Conservation (phyloP, 2,888 invertebrate genomes). For the Galeopsomyia nigrocyanea region DNA sequence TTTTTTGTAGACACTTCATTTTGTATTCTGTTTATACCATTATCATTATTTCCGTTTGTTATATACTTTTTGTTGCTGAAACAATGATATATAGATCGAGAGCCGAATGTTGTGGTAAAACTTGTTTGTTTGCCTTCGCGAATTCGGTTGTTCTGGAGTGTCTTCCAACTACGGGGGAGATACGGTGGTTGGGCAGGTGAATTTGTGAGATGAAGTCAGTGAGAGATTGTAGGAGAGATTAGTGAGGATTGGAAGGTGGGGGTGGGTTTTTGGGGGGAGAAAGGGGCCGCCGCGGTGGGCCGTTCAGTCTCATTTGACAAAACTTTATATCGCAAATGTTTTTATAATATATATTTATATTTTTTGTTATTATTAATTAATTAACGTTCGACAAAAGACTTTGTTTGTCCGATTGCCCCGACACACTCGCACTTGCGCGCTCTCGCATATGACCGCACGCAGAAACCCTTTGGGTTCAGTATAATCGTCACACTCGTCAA, state of each 20-base stretch:
- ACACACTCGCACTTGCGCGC: conserved; percentile 53
- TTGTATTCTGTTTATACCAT: conserved; percentile 16
- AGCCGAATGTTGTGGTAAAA: conserved; percentile 32
- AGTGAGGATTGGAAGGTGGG: background rate
- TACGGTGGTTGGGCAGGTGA: conserved; percentile 4
- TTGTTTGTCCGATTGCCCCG: conserved; percentile 60
- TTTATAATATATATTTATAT: conserved; percentile 15
- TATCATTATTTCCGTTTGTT: background rate
- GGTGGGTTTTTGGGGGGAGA: conserved; percentile 14
- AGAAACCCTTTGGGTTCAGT: conserved; percentile 50
- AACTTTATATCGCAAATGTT: conserved; percentile 54
- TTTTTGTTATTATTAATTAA: conserved; percentile 7
- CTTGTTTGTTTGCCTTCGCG: conserved; percentile 24
- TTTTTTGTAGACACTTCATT: conserved; percentile 36
- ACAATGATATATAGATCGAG: conserved; percentile 39
- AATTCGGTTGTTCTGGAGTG: conserved; percentile 33
- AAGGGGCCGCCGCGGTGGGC: conserved; percentile 59
- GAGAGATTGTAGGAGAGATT: background rate
- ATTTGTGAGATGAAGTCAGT: conserved; percentile 20
- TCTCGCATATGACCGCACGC: conserved; percentile 53
- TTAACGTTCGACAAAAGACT: conserved; percentile 31
- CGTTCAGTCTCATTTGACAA: conserved; percentile 66
- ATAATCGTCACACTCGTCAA: conserved; percentile 38
- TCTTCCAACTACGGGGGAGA: conserved; percentile 10
- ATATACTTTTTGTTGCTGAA: conserved; percentile 18